Base-by-base conservation (phyloP, 1,140 invertebrate species). In the Bombus turneri region DNA sequence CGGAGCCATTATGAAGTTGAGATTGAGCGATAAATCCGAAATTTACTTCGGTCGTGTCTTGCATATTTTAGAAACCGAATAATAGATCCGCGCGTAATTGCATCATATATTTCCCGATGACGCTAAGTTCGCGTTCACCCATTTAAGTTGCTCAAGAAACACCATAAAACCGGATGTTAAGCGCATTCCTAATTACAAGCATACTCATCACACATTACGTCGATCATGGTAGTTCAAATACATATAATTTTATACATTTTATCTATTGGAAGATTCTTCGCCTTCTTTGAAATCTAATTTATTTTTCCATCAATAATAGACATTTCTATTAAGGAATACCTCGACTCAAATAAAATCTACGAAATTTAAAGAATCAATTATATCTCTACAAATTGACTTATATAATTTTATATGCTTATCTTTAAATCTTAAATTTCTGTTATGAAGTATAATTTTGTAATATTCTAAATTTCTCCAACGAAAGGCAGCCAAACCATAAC, bases 11-110 rank as follows among this genome's bases (percentile, higher is more conserved):
- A 91, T 91, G 79, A 91, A 91, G 90, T 91, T 91, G 79, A 89
- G 86, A 92, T 93, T 92, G 47, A 90, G 88, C 92, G 73, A 93
- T 93, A 92, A 93, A 93, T 93, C 91, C 88, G 13, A 92, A 92
- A 92, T 92, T 92, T 92, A 92, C 88, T 91, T 84, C 68, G 47
- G 79, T 47, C 81, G 64, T 72, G 77, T 66, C 87, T 80, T 80
- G 80, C 83, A 82, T 85, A 86, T 89, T 88, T 91, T 79, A 81
- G 64, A 85, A 80, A 87, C 80, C 77, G 64, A 47, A 86, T 74
- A 88, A 88, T 62, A 59, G 71, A 85, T 68, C 64, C 18, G 28
- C 22, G 22, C 22, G 71, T 84, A 86, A 91, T 88, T 91, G 81
- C 86, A 69, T 78, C 89, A 47, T 88, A 91, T 90, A 91, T 90